Conservation (phyloP, 2,797 vertebrate species). For the Melanogrammus aeglefinus region DNA sequence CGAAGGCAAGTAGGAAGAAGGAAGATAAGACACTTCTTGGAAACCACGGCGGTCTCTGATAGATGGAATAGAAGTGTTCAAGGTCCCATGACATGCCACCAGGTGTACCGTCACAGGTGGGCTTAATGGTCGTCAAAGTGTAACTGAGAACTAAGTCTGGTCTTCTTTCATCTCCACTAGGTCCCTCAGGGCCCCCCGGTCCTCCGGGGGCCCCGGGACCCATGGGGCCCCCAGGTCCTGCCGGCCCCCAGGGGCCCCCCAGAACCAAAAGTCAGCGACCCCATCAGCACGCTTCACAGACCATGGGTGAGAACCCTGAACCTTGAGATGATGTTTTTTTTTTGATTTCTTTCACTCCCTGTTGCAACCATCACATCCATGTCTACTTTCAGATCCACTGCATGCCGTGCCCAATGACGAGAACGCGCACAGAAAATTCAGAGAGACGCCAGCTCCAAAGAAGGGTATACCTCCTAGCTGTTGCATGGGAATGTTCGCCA, state of each 20-base stretch:
- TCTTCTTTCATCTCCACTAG: conserved; percentile 29
- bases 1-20: conserved; percentile 70
- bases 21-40: background rate
- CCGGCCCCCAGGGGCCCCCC: conserved; percentile 78
- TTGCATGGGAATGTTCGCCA: background rate
- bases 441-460: conserved; percentile 55
- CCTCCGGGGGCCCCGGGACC: conserved; percentile 79
- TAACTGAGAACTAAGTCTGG: background rate
- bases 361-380: background rate
- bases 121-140: background rate
- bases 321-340: background rate
- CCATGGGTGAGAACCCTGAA: conserved; percentile 56
- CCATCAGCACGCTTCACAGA: conserved; percentile 67
- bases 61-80: background rate
- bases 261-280: conserved; percentile 78
- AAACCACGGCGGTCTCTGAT: background rate
- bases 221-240: conserved; percentile 77
- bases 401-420: conserved; percentile 83
- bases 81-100: too few relatives aligned
- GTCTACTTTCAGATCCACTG: conserved; percentile 48
- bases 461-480: conserved; percentile 66
- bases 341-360: too few relatives aligned
- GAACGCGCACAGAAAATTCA: conserved; percentile 63
- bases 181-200: conserved; percentile 53
- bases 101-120: too few relatives aligned